These are phyloP conservation scores for Rhinichthys klamathensis DNA, from an alignment of 2,113 vertebrate species.

Conservation along the genomic window DNA sequence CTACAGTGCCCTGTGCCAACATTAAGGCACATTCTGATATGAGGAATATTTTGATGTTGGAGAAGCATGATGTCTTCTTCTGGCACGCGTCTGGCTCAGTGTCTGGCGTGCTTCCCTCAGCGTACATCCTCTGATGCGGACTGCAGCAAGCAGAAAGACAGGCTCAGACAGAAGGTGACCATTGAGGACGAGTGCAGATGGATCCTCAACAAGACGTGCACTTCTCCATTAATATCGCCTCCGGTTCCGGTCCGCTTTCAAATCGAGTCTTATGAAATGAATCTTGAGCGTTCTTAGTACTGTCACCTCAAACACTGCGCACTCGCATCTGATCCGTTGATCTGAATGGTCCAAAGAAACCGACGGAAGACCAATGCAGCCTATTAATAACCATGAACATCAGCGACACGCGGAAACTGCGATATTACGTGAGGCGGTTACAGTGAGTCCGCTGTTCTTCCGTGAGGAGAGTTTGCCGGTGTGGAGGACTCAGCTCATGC, in stretches of 20 bases:
- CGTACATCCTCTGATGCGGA: slow-evolving; percentile 69
- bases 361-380: slow-evolving; percentile 23
- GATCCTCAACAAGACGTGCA: slow-evolving; percentile 40
- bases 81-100: slow-evolving; percentile 77
- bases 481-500: slow-evolving; percentile 34
- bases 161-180: slow-evolving; percentile 47
- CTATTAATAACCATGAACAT: slow-evolving; percentile 44
- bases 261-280: slow-evolving; percentile 4
- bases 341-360: slow-evolving; percentile 21
- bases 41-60: slow-evolving; percentile 95
- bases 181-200: slow-evolving; percentile 54
- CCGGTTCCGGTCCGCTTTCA: slow-evolving; percentile 54
- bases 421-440: slow-evolving; percentile 18
- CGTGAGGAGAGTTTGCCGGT: slow-evolving; percentile 27
- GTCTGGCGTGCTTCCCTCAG: slow-evolving; percentile 69
- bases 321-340: slow-evolving; percentile 21
- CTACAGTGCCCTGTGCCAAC: slow-evolving; percentile 97
- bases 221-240: slow-evolving; percentile 48
- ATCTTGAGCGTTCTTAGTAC: slow-evolving; percentile 25
- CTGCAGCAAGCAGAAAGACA: slow-evolving; percentile 52
- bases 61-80: slow-evolving; percentile 89
- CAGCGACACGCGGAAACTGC: slow-evolving; percentile 38
- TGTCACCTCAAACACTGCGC: slow-evolving; percentile 30
- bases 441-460: neutral
- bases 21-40: slow-evolving; percentile 95